Percentiles rank a stretch among this genome's conserved stretches.
Evolutionary conservation across 2,797 vertebrate genomes (phyloP).

Genomic region (Adrianichthys oophorus): DNA sequence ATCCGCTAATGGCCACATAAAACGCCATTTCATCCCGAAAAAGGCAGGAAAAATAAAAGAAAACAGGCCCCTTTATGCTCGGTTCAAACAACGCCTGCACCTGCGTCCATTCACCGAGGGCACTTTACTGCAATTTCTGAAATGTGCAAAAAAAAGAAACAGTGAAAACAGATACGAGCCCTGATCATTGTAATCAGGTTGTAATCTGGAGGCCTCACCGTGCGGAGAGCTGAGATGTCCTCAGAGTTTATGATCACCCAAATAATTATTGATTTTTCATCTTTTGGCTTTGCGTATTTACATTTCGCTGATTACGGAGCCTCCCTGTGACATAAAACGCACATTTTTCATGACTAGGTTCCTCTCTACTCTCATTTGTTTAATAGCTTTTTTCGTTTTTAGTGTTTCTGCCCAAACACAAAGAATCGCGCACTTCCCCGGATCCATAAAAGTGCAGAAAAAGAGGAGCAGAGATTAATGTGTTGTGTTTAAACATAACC

Average conservation of each 20-base stretch:
- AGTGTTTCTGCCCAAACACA: conserved; percentile 23
- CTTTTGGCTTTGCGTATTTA: conserved; percentile 48
- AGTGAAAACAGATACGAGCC: conserved; percentile 35
- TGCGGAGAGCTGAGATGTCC: not conserved
- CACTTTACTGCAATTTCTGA: conserved; percentile 52
- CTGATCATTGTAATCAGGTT: conserved; percentile 47
- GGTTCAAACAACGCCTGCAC: conserved; percentile 53
- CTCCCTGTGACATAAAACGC: not conserved
- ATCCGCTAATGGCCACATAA: conserved; percentile 59
- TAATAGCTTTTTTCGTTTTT: conserved; percentile 62
- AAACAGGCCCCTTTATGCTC: conserved; percentile 21
- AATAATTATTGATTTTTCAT: conserved; percentile 52
- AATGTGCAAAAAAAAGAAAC: conserved; percentile 18
- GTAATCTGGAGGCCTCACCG: conserved; percentile 22
- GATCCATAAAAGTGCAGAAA: conserved; percentile 56
- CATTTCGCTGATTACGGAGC: conserved; percentile 38
- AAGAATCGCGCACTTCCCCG: conserved; percentile 13
- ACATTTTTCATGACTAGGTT: conserved; percentile 26
- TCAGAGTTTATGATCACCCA: conserved; percentile 32
- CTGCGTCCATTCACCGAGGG: conserved; percentile 56
- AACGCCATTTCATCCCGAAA: conserved; percentile 38
- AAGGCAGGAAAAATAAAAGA: conserved; percentile 13
- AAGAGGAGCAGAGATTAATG: conserved; percentile 73
- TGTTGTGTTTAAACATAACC: conserved; percentile 76
- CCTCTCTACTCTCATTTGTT: conserved; percentile 43